phyloP scores from a whole-genome alignment of 2,797 vertebrate species.

The Parambassis ranga region DNA sequence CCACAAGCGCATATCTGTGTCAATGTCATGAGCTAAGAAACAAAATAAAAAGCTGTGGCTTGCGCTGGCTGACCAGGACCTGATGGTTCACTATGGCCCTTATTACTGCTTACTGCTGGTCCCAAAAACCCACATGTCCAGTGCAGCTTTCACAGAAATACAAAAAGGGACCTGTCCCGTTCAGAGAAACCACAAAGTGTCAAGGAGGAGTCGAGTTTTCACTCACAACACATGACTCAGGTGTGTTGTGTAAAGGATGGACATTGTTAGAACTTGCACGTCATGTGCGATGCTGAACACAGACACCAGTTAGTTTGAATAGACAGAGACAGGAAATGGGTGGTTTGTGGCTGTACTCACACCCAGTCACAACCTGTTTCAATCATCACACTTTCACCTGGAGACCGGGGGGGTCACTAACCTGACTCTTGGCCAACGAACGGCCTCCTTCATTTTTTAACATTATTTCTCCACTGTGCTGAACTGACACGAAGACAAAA shows the following conservation, averaged over 20 bases:
- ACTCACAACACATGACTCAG: constrained; percentile 27
- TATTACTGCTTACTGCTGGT: not conserved
- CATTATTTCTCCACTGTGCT: constrained; percentile 6
- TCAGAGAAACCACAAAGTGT: constrained; percentile 26
- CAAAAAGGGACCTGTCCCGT: not conserved
- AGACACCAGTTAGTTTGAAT: not conserved
- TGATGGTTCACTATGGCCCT: not conserved
- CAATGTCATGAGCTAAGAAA: too few relatives aligned
- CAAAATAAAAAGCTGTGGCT: too few relatives aligned
- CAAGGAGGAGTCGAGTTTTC: not conserved
- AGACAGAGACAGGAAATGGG: constrained; percentile 1
- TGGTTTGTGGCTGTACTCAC: not conserved
- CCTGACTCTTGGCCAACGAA: too few relatives aligned
- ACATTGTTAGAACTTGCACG: too few relatives aligned
- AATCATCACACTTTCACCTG: not conserved
- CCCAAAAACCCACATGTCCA: not conserved
- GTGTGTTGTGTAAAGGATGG: not conserved
- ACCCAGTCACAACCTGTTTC: not conserved
- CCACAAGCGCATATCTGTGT: too few relatives aligned
- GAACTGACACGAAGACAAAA: constrained; percentile 35
- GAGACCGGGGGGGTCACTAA: too few relatives aligned
- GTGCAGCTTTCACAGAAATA: constrained; percentile 48
- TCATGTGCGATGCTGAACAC: not conserved
- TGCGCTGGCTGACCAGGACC: too few relatives aligned
- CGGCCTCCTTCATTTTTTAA: constrained; percentile 46